Conservation (phyloP, 2,113 vertebrate species). For the Pachyramphus minor region DNA sequence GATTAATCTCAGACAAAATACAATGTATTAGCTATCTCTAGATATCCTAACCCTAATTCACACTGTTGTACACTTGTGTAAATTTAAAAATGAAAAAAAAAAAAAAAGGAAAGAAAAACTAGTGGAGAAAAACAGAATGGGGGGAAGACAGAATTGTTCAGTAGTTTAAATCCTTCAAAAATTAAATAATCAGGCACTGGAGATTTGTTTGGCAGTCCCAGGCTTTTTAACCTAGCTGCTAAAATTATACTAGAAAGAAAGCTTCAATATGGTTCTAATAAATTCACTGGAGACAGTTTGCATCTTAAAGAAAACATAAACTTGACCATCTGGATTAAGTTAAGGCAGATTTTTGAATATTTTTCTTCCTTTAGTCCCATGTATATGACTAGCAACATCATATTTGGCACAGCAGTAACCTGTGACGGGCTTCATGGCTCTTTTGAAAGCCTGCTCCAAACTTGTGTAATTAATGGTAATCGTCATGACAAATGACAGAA, state of each 20-base stretch:
- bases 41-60: not conserved
- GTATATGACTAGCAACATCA: slow-evolving; percentile 2
- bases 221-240: slow-evolving; percentile 24
- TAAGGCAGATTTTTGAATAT: slow-evolving; percentile 41
- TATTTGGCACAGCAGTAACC: slow-evolving; percentile 31
- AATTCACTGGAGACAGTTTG: slow-evolving; percentile 64
- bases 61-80: not conserved
- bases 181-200: slow-evolving; percentile 35
- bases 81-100: too few species aligned
- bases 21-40: not conserved
- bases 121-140: rapidly evolving
- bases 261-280: slow-evolving; percentile 60
- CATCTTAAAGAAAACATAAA: slow-evolving; percentile 66
- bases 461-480: not conserved
- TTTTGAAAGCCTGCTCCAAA: slow-evolving; percentile 11
- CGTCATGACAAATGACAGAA: not conserved
- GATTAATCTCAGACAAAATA: not conserved
- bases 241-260: slow-evolving; percentile 42
- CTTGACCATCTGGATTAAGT: slow-evolving; percentile 67
- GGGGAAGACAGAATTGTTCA: not conserved
- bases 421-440: not conserved
- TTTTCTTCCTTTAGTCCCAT: slow-evolving; percentile 44
- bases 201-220: slow-evolving; percentile 35
- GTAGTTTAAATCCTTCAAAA: slow-evolving; percentile 32
- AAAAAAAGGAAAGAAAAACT: not conserved